A percentile compares a stretch with the other conserved stretches of the same genome.
phyloP scores from a whole-genome alignment of 2,113 vertebrate species.

The Hyla sarda region DNA sequence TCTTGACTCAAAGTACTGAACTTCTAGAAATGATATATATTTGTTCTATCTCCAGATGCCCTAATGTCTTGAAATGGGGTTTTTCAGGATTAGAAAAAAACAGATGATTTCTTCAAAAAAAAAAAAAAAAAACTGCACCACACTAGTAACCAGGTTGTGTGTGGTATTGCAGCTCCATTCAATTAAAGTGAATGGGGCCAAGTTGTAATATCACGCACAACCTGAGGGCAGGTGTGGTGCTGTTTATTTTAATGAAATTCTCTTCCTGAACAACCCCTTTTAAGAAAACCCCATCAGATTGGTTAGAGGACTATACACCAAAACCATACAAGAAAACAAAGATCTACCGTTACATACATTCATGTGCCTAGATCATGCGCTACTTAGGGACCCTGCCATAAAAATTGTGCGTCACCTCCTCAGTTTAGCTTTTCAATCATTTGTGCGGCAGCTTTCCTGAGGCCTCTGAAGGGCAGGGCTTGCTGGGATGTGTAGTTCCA shows the following conservation, averaged over 20 bases:
- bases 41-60: neutral
- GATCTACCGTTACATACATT: neutral
- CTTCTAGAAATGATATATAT: neutral
- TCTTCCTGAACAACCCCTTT: too few relatives aligned
- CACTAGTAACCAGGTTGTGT: too few relatives aligned
- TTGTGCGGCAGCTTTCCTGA: conserved; percentile 15
- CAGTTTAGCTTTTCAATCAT: neutral
- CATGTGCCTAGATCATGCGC: neutral
- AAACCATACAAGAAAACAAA: neutral
- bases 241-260: too few relatives aligned
- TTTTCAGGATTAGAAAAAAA: too few relatives aligned
- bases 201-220: too few relatives aligned
- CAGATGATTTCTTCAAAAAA: too few relatives aligned
- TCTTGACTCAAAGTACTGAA: neutral
- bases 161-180: too few relatives aligned
- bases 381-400: neutral
- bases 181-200: too few relatives aligned
- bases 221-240: too few relatives aligned
- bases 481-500: neutral
- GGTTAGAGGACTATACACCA: neutral
- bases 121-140: too few relatives aligned
- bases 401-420: conserved; percentile 26
- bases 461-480: neutral
- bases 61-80: neutral
- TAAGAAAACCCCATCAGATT: neutral